A percentile compares a stretch with the other conserved stretches of the same genome.
phyloP scores from a whole-genome alignment of 2,797 vertebrate genomes.

The Poeciliopsis turneri region DNA sequence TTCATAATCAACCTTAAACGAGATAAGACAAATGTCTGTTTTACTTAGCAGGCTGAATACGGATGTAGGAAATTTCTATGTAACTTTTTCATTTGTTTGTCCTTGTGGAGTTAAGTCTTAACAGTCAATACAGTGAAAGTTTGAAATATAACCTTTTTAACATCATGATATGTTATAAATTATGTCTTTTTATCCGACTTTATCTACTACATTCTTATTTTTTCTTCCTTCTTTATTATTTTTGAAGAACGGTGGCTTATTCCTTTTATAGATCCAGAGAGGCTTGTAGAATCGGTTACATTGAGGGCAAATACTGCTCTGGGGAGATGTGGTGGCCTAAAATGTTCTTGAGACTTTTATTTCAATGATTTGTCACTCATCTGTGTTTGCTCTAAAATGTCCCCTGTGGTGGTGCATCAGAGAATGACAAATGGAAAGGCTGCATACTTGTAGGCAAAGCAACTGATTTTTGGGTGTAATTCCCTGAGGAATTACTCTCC shows the following conservation, averaged over 20 bases:
- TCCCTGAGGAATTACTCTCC: constrained; percentile 7
- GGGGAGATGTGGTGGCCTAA: neutral
- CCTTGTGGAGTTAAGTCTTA: neutral
- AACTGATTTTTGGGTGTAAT: constrained; percentile 14
- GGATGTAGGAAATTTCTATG: neutral
- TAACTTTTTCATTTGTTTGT: neutral
- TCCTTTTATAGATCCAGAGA: neutral
- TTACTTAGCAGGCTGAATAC: neutral
- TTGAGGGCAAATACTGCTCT: neutral
- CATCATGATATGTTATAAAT: neutral
- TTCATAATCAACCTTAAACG: neutral
- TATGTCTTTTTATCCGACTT: neutral
- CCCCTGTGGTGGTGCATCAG: constrained; percentile 27
- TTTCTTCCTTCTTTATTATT: too few species aligned
- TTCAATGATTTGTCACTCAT: constrained; percentile 11
- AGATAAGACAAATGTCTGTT: neutral
- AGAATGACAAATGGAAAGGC: constrained; percentile 16
- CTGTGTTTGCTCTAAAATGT: constrained; percentile 1
- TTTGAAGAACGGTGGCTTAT: neutral
- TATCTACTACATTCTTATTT: neutral
- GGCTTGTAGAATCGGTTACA: neutral
- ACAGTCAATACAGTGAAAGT: neutral
- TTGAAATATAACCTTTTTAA: neutral
- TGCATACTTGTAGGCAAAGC: constrained; percentile 28
- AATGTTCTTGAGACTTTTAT: neutral